Evolutionary conservation across 1,140 invertebrate genomes (phyloP).

Genomic region (Drosophila chauvacae): DNA sequence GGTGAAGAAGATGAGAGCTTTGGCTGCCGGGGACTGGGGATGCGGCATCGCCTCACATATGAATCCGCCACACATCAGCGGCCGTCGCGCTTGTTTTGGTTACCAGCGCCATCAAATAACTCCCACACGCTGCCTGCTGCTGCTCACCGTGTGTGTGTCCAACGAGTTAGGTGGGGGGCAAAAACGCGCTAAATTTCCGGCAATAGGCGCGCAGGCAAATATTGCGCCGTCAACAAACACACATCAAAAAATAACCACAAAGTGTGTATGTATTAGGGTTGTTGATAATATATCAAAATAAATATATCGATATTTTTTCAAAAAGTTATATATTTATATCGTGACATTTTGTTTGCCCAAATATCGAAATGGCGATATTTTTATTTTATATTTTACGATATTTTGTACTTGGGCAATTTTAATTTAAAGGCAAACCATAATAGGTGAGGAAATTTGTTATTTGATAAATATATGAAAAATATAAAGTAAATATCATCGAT

Average conservation of each 20-base stretch:
- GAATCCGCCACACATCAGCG: constrained; percentile 5
- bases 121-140: not conserved
- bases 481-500: too few species aligned
- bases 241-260: constrained; percentile 40
- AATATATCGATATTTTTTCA: too few species aligned
- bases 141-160: not conserved
- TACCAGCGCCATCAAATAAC: constrained; percentile 6
- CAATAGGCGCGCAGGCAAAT: constrained; percentile 29
- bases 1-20: not conserved
- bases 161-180: constrained; percentile 9
- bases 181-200: constrained; percentile 43
- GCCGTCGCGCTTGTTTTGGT: constrained; percentile 10
- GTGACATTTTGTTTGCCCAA: too few species aligned
- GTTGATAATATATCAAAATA: too few species aligned
- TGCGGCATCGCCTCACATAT: constrained; percentile 19
- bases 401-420: too few species aligned
- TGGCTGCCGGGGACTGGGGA: constrained; percentile 1
- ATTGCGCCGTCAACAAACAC: constrained; percentile 41
- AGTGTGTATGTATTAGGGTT: constrained; percentile 15
- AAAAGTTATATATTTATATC: too few species aligned
- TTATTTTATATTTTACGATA: too few species aligned
- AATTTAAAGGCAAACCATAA: too few species aligned
- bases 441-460: too few species aligned
- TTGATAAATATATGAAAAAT: too few species aligned
- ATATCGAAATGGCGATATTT: too few species aligned